Conservation (phyloP, 1,140 invertebrate genomes). For the Forficula auricularia region DNA sequence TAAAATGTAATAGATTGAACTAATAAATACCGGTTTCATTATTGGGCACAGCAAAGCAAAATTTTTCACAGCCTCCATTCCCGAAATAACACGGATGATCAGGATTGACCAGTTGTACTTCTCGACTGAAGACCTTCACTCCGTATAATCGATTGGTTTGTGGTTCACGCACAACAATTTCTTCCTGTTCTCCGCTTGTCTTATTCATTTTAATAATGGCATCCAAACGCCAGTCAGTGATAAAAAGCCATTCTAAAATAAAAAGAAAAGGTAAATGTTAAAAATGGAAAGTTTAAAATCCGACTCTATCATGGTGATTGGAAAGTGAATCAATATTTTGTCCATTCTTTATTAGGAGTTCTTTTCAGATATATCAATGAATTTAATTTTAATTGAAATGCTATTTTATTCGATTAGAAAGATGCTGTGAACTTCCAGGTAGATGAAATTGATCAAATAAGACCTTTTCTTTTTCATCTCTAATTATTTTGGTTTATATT, state of each 20-base stretch:
- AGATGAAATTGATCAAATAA: too few relatives aligned
- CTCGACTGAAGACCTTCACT: constrained; percentile 73
- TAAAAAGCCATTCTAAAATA: constrained; percentile 73
- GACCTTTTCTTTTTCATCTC: too few relatives aligned
- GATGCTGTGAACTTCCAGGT: too few relatives aligned
- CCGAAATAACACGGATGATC: constrained; percentile 67
- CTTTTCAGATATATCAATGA: too few relatives aligned
- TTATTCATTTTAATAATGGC: constrained; percentile 86
- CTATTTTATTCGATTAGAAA: too few relatives aligned
- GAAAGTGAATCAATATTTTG: constrained; percentile 1
- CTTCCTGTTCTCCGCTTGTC: constrained; percentile 66
- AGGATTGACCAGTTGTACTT: constrained; percentile 50
- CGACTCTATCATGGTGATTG: neutral
- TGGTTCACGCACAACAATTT: constrained; percentile 68
- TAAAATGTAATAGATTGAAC: too few relatives aligned
- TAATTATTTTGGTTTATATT: too few relatives aligned
- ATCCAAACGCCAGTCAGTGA: constrained; percentile 92
- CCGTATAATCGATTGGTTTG: constrained; percentile 72
- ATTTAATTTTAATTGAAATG: too few relatives aligned
- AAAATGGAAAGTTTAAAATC: neutral
- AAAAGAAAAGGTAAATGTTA: neutral
- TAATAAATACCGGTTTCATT: constrained; percentile 25
- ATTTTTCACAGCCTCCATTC: constrained; percentile 83
- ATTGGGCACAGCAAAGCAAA: constrained; percentile 75
- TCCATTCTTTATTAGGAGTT: neutral